Conservation (phyloP, 2,888 invertebrate species). For the Aromia moschata region DNA sequence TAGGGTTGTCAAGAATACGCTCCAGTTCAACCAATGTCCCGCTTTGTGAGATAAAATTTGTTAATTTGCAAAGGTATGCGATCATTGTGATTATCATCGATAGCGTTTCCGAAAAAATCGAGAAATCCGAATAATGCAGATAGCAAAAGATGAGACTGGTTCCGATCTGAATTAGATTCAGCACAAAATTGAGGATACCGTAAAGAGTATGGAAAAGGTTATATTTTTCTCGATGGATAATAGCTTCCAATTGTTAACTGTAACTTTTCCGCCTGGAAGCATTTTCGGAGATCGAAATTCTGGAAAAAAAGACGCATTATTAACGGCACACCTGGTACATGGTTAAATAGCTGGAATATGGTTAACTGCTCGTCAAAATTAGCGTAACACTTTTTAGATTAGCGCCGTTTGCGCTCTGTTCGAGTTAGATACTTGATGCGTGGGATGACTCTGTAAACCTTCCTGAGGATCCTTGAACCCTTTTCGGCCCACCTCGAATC, state of each 20-base stretch:
- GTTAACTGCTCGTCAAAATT: no score
- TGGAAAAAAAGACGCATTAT: slow-evolving; percentile 21
- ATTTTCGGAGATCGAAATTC: slow-evolving; percentile 25
- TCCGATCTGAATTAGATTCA: slow-evolving; percentile 20
- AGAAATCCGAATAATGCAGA: slow-evolving; percentile 25
- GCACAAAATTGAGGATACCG: slow-evolving; percentile 5
- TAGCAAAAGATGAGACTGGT: slow-evolving; percentile 18
- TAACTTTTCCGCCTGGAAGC: slow-evolving; percentile 30
- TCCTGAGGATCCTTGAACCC: no score
- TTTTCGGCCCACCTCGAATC: no score
- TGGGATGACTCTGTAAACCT: no score
- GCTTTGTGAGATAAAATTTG: slow-evolving; percentile 30
- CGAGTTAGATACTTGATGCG: no score
- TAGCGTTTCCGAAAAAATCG: slow-evolving; percentile 34
- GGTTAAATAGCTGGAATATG: no score
- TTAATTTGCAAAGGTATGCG: slow-evolving; percentile 36
- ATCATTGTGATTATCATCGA: slow-evolving; percentile 36
- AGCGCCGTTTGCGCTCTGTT: no score
- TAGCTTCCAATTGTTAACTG: slow-evolving; percentile 34
- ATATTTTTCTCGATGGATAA: slow-evolving; percentile 29
- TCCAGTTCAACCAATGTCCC: slow-evolving; percentile 28
- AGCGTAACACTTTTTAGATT: no score
- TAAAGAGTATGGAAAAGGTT: slow-evolving; percentile 18
- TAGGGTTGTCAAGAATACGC: slow-evolving; percentile 24
- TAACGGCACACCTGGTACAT: no score